Evolutionary conservation across 1,140 invertebrate species (phyloP).

Genomic region (Dryas iulia): DNA sequence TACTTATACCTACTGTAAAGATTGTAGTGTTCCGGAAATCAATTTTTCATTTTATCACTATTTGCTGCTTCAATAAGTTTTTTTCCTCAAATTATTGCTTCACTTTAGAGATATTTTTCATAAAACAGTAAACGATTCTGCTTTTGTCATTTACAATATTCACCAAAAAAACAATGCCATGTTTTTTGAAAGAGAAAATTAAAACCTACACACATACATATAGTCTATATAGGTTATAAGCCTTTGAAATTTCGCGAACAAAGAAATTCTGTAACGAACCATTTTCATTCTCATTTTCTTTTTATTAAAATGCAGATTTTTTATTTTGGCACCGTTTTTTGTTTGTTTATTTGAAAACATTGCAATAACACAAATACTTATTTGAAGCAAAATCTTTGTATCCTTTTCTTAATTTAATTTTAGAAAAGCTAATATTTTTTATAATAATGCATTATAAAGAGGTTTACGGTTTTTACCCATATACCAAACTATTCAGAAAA

Average conservation of each 20-base stretch:
- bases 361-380: not conserved
- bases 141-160: not conserved
- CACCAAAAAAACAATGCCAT: not conserved
- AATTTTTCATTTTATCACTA: no score
- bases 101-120: not conserved
- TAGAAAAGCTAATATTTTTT: no score
- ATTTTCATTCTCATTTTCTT: not conserved
- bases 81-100: no score
- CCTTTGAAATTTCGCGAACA: not conserved
- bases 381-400: no score
- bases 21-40: no score
- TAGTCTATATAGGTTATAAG: not conserved
- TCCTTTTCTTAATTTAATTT: no score
- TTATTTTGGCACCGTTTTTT: not conserved
- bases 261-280: not conserved
- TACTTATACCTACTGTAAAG: no score
- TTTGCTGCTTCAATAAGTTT: no score
- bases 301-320: not conserved
- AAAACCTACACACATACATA: not conserved
- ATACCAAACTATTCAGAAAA: no score
- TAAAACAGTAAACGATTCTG: not conserved
- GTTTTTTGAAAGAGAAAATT: not conserved
- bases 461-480: no score
- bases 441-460: no score
- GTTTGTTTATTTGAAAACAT: not conserved